Evolutionary conservation across 2,797 vertebrate genomes (phyloP), one percentile per base, ranked within the genome.

Genomic region (Phylloscopus collybita): DNA sequence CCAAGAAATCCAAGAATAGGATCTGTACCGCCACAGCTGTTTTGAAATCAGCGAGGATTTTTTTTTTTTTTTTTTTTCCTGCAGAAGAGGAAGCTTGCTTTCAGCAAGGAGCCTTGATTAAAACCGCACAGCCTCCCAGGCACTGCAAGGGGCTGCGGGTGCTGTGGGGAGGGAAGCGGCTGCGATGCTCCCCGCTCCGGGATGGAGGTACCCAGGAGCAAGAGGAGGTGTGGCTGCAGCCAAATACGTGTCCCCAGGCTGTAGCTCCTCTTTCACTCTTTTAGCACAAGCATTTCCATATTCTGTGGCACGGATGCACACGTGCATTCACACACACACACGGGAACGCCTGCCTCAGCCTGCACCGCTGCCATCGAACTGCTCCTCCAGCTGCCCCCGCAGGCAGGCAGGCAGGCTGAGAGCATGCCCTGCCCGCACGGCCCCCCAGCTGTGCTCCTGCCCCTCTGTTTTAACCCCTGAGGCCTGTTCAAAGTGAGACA

Each of bases 1-100:
- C 91, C 67, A 86, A 80, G 86, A 94, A 88, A 88, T 80, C 85
- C 85, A 80, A 76, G 91, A 91, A 86, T 32, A 93, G 71, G 70
- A 75, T 40, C 60, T 6, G 2, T 80, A 76, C 81, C 4, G 15
- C 0, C 0, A 53, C 75, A 94, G 78, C 89, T 89, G 69, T 7
- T 89, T 75, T 62, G 72, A 72, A 72, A 49, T 36, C 42, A 5
- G 40, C 1, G 1, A 81, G 59, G 50, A 38, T 57, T 86, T 57
- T 5, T 57, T 5, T 11, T 40, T 34, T 34, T 34, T 40, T 40
- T 40, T 40, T 40, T 40, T 40, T 11, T 13, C 47, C 47, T 49
- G 69, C 51, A 66, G 53, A 76, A 62, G 40, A 38, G 26, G 72
- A 76, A 65, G n/a, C 66, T 69, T 44, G 44, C 40, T 86, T 75